A percentile compares a stretch with the other conserved stretches of the same genome.
Conservation (phyloP, 53 echinoderm and acorn worm genomes). For the Mesocentrotus franciscanus region DNA sequence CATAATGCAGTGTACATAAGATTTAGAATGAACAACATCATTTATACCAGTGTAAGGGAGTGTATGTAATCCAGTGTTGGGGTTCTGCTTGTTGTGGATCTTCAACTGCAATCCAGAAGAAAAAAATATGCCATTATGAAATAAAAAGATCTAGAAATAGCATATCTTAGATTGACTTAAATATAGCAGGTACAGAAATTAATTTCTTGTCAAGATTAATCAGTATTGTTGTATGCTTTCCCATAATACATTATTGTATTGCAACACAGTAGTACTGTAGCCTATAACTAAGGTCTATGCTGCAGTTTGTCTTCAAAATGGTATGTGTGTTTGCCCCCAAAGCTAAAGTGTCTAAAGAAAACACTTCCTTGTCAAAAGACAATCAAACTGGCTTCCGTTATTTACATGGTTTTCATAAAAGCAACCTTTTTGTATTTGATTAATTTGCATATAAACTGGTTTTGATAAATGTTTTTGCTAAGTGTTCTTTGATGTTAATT, state of each 20-base stretch:
- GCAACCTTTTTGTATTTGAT: slow-evolving; percentile 4
- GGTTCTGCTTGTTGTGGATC: no score
- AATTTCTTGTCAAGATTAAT: no score
- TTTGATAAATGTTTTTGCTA: not conserved
- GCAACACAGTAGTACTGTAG: not conserved
- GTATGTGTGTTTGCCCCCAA: not conserved
- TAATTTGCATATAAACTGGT: not conserved
- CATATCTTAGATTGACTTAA: no score
- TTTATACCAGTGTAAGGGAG: no score
- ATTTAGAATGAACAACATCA: no score
- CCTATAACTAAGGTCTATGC: not conserved
- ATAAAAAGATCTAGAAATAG: no score
- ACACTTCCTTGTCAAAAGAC: not conserved
- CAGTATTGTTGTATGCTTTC: not conserved
- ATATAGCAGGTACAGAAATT: no score
- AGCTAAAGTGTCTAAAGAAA: slow-evolving; percentile 15
- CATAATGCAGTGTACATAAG: no score
- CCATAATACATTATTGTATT: not conserved
- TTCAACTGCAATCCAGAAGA: no score
- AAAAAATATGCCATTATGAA: no score
- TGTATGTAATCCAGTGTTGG: no score
- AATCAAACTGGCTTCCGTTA: slow-evolving; percentile 36
- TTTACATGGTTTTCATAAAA: not conserved
- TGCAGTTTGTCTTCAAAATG: not conserved
- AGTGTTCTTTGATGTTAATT: not conserved